Percentiles rank a stretch among this genome's conserved stretches.
These are phyloP conservation scores for Pseudochaenichthys georgianus DNA, from an alignment of 2,797 vertebrate species.

Conservation along the genomic window DNA sequence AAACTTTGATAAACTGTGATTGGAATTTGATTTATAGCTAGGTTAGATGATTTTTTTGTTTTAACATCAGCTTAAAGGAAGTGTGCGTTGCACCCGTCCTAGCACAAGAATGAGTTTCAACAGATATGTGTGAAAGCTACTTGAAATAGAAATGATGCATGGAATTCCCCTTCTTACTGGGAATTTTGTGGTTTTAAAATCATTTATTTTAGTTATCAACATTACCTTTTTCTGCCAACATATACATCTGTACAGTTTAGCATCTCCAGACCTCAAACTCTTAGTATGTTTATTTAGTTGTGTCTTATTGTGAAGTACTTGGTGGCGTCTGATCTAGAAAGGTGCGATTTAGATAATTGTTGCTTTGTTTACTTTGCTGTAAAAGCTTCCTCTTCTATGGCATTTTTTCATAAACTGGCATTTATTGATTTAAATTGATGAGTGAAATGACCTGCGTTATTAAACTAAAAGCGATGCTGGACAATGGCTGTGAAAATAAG, in stretches of 20 bases:
- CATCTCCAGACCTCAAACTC: not conserved
- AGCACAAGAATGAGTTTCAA: conserved; percentile 30
- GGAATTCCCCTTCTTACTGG: conserved; percentile 32
- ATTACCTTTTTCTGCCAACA: conserved; percentile 4
- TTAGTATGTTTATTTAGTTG: not conserved
- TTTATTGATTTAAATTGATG: not conserved
- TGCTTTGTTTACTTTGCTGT: not conserved
- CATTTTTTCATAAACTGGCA: not conserved
- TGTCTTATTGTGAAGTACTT: not conserved
- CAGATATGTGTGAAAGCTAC: conserved; percentile 2
- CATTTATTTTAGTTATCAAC: not conserved
- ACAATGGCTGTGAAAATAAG: not conserved
- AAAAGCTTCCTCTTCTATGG: not conserved
- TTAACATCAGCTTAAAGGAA: conserved; percentile 51
- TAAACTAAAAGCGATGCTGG: not conserved
- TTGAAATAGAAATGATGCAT: conserved; percentile 30
- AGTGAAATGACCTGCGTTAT: not conserved
- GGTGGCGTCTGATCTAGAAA: not conserved
- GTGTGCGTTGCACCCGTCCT: conserved; percentile 35
- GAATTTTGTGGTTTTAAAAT: conserved; percentile 9
- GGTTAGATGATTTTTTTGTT: conserved; percentile 48
- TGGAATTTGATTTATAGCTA: conserved; percentile 77
- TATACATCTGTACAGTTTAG: not conserved
- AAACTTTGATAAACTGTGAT: conserved; percentile 69
- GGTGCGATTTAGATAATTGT: not conserved